Conservation (phyloP, 2,113 vertebrate genomes). For the Corythoichthys haematopterus region DNA sequence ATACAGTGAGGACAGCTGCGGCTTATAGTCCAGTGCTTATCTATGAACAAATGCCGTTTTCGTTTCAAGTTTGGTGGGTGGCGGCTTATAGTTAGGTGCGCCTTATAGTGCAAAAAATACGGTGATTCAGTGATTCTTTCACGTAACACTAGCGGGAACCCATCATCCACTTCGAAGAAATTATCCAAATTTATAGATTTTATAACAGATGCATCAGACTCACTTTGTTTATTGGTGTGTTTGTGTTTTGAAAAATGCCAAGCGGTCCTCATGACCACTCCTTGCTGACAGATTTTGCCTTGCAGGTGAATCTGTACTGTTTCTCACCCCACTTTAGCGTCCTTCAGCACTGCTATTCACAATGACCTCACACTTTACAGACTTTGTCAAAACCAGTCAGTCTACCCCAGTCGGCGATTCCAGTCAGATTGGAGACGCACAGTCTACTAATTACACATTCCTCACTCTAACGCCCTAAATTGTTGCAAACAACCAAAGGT, state of each 20-base stretch:
- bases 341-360: slow-evolving; percentile 9
- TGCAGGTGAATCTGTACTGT: slow-evolving; percentile 29
- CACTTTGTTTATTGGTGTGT: slow-evolving; percentile 3
- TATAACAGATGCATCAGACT: not conserved
- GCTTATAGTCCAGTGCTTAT: too few relatives aligned
- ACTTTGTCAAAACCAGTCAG: slow-evolving; percentile 49
- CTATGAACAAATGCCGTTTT: too few relatives aligned
- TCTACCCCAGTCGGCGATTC: slow-evolving; percentile 39
- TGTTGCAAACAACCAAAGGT: slow-evolving; percentile 31
- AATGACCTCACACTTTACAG: slow-evolving; percentile 40
- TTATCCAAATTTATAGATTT: not conserved
- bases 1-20: too few relatives aligned
- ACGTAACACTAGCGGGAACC: too few relatives aligned
- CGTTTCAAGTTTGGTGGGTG: too few relatives aligned
- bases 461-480: slow-evolving; percentile 30
- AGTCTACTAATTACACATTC: slow-evolving; percentile 50
- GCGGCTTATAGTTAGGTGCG: too few relatives aligned
- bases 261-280: slow-evolving; percentile 20
- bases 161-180: too few relatives aligned
- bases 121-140: too few relatives aligned
- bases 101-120: too few relatives aligned
- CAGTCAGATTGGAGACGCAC: slow-evolving; percentile 41
- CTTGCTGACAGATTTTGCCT: slow-evolving; percentile 38
- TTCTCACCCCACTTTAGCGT: slow-evolving; percentile 21
- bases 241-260: slow-evolving; percentile 19